Evolutionary conservation across 2,888 invertebrate genomes (phyloP), one percentile per base, ranked within the genome.

Genomic region (Minunthozetes semirufus): DNA sequence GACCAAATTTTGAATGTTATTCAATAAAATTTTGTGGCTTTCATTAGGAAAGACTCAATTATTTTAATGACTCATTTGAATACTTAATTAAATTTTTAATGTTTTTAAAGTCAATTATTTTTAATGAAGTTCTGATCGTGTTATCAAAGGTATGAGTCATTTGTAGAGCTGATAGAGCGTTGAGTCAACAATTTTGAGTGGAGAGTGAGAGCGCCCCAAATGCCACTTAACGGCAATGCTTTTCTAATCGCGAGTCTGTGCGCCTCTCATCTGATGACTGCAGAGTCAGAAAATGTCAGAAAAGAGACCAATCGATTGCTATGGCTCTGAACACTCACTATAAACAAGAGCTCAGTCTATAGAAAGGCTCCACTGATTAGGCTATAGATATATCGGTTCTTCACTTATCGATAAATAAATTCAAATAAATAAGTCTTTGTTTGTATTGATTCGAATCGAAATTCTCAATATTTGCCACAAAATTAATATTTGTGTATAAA

Each of bases 281-380:
- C 15, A 3, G 33, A 66, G 46, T 68, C 29, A 68, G 42, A 68
- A 68, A 68, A 68, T 68, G 68, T 68, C 68, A 68, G 68, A 68
- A 61, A 46, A 68, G 42, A 68, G 68, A 46, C 68, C 38, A 38
- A 63, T 63, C 63, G 63, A 63, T 63, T 33, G n/a, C 63, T 25
- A 53, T 53, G n/a, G 53, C 53, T 53, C 1, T 53, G 19, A 53
- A 53, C n/a, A 19, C 53, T 19, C 19, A 53, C 19, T 53, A 53
- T 53, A 53, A 53, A 53, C 53, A 53, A 53, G 4, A 53, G 6
- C 19, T 17, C 15, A 48, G 48, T 11, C 48, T 48, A 48, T 48
- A 13, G 48, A 48, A 48, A 48, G 48, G 48, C 48, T 48, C 48
- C 17, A 48, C 5, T 48, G 48, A 48, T 48, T 48, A 17, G 13